Evolutionary conservation across 1,140 invertebrate species (phyloP), one percentile per base, ranked within the genome.

Genomic region (Brachionus rotundiformis): DNA sequence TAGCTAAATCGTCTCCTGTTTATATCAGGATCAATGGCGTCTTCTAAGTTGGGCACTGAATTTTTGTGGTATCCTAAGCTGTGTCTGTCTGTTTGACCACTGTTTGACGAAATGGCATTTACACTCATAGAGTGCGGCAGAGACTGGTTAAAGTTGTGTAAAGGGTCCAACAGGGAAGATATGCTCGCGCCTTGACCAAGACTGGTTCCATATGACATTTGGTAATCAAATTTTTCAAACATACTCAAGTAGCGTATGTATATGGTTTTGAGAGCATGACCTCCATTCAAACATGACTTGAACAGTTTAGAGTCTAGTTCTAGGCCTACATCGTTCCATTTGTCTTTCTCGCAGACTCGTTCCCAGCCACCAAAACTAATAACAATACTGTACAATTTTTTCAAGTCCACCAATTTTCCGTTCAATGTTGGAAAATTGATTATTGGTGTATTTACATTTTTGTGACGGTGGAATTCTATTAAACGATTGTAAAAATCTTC

Each of bases 351-450:
- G 88, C 90, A 91, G 88, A 96, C 94, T 92, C 94, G 95, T 84
- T 94, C 91, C 91, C 95, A 94, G 85, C 95, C 95, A 84, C 95
- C 95, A 85, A 93, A 90, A 73, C 92, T 92, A 82, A 93, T 95
- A n/a, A 96, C 94, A 84, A 95, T 90, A 83, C 91, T 91, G 87
- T 96, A 96, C 71, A 98, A 90, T 61, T 93, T 91, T 88, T 94
- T 95, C 68, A 98, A 90, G 90, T 97, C 95, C 85, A 96, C 91
- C 87, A 94, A 93, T 84, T 92, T 91, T 44, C 94, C 94, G 89
- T 92, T 94, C 82, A 97, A 92, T 87, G 92, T 91, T 71, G 95
- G 94, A 75, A 90, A 86, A 84, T 91, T 90, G 83, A 91, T 90
- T 86, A 93, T 92, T 47, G 92, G 90, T 44, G 93, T 94, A 84